Conservation (phyloP, 2,113 vertebrate species). For the Cephalophus harveyi region DNA sequence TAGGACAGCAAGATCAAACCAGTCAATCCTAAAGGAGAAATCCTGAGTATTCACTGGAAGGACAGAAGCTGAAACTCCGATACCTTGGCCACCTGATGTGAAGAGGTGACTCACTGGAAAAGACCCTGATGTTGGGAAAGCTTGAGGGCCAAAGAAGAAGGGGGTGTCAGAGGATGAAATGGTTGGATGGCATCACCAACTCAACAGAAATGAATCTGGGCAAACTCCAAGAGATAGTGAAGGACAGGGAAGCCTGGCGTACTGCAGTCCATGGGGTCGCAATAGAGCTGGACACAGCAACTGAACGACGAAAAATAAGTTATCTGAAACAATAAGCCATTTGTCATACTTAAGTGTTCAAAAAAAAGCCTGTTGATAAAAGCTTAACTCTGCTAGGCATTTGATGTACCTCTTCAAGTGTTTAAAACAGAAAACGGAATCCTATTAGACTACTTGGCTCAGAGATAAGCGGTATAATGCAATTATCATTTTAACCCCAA, state of each 20-base stretch:
- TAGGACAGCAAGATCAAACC: background rate
- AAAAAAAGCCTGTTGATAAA: background rate
- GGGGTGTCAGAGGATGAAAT: background rate
- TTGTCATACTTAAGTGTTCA: background rate
- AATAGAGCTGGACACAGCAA: background rate
- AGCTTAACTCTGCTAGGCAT: background rate
- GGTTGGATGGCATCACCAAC: background rate
- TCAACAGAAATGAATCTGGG: background rate
- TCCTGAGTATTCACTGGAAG: background rate
- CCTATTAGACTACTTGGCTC: background rate
- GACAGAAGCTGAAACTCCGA: background rate
- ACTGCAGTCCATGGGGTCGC: background rate
- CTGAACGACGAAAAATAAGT: background rate
- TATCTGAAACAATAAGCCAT: background rate
- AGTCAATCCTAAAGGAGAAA: background rate
- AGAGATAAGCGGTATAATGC: background rate
- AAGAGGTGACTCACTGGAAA: background rate
- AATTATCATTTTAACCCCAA: conserved; percentile 11
- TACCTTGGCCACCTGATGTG: background rate
- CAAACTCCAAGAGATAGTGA: background rate
- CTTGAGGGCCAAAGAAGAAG: background rate
- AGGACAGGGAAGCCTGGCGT: background rate
- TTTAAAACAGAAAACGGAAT: background rate
- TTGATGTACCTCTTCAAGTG: background rate
- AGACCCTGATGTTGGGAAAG: background rate